Evolutionary conservation across 1,140 invertebrate species (phyloP).

Genomic region (Maconellicoccus hirsutus): DNA sequence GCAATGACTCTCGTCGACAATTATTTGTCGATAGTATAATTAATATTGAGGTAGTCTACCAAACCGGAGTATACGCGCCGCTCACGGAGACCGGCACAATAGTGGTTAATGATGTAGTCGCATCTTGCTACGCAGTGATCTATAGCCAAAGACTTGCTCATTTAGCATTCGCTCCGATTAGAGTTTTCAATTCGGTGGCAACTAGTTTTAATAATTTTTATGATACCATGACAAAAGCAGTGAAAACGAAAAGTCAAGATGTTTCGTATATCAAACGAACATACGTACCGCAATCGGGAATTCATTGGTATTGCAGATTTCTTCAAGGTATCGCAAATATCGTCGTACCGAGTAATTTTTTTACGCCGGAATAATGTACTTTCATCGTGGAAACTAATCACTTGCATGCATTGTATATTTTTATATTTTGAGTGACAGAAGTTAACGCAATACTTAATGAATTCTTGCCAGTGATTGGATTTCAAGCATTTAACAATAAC

Average conservation of each 20-base stretch:
- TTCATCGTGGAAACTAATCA: neutral
- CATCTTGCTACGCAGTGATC: slow-evolving; percentile 89
- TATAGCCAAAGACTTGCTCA: slow-evolving; percentile 76
- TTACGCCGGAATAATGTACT: neutral
- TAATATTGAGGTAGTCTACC: slow-evolving; percentile 41
- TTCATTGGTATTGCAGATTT: slow-evolving; percentile 76
- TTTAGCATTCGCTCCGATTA: slow-evolving; percentile 63
- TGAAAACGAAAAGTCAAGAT: slow-evolving; percentile 14
- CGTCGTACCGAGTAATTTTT: slow-evolving; percentile 26
- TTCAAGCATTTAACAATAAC: too few species aligned
- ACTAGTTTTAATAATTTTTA: slow-evolving; percentile 30
- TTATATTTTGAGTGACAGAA: too few species aligned
- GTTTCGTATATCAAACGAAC: slow-evolving; percentile 27
- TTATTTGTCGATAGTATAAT: slow-evolving; percentile 48
- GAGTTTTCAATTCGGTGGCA: slow-evolving; percentile 43
- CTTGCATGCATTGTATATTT: too few species aligned
- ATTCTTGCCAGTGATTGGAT: too few species aligned
- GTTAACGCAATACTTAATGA: too few species aligned
- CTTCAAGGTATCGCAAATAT: slow-evolving; percentile 43
- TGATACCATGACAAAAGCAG: slow-evolving; percentile 28
- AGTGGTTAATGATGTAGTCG: slow-evolving; percentile 77
- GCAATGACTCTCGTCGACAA: slow-evolving; percentile 33
- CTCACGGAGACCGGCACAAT: slow-evolving; percentile 77
- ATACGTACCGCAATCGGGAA: slow-evolving; percentile 39
- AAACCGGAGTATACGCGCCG: slow-evolving; percentile 75